Percentiles rank a stretch among this genome's conserved stretches.
Conservation (phyloP, 1,140 invertebrate species). For the Drosophila ohnishii region DNA sequence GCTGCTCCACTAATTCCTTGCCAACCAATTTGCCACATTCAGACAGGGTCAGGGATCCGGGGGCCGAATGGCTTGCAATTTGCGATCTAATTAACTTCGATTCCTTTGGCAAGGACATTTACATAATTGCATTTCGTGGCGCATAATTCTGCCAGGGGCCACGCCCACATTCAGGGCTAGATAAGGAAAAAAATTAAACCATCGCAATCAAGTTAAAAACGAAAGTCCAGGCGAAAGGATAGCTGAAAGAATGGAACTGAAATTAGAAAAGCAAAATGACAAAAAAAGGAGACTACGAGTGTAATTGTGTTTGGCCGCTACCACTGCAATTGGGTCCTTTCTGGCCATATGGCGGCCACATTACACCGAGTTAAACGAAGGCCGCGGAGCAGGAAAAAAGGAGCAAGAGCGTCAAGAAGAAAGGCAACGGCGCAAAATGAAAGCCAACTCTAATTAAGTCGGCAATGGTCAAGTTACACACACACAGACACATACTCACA, state of each 20-base stretch:
- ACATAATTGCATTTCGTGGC: constrained; percentile 76
- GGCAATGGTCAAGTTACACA: constrained; percentile 53
- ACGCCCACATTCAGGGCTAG: constrained; percentile 40
- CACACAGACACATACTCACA: constrained; percentile 12
- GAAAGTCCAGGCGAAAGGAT: constrained; percentile 53
- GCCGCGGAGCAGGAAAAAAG: constrained; percentile 5
- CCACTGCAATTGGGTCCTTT: constrained; percentile 35
- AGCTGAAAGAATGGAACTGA: constrained; percentile 50
- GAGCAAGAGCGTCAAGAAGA: constrained; percentile 27
- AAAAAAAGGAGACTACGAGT: constrained; percentile 38
- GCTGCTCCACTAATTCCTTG: constrained; percentile 62
- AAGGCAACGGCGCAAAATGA: constrained; percentile 34
- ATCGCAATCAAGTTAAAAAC: constrained; percentile 66
- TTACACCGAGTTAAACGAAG: constrained; percentile 39
- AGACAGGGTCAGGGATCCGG: constrained; percentile 24
- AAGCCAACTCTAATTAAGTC: constrained; percentile 73
- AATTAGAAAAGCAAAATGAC: constrained; percentile 64
- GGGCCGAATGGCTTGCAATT: constrained; percentile 67
- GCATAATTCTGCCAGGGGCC: constrained; percentile 63
- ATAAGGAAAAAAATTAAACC: constrained; percentile 36
- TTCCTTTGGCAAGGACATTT: constrained; percentile 69
- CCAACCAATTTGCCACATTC: constrained; percentile 51
- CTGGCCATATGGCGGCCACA: constrained; percentile 65
- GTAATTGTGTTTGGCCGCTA: constrained; percentile 65
- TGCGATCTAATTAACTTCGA: constrained; percentile 80